phyloP scores from a whole-genome alignment of 1,140 invertebrate species.

The Triops longicaudatus region DNA sequence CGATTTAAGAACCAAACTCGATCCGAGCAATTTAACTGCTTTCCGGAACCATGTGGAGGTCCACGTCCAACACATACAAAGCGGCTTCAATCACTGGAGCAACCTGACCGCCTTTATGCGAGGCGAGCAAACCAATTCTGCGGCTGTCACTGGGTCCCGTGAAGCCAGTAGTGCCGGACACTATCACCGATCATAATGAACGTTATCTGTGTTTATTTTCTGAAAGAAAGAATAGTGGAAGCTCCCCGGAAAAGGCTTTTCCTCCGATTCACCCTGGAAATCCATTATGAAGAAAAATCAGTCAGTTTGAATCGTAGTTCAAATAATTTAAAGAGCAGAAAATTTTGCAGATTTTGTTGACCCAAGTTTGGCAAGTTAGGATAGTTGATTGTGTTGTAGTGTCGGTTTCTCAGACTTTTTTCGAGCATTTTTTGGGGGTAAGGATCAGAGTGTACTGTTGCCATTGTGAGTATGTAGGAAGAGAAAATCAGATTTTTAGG shows the following conservation, averaged over 20 bases:
- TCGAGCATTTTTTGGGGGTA: not conserved
- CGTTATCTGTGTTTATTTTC: not conserved
- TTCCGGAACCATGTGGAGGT: conserved; percentile 88
- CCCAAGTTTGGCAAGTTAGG: not conserved
- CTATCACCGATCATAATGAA: conserved; percentile 8
- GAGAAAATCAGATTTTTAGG: not conserved
- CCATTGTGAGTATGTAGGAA: not conserved
- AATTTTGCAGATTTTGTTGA: not conserved
- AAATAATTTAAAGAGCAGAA: not conserved
- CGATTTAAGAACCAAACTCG: conserved; percentile 72
- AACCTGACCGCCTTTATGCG: conserved; percentile 37
- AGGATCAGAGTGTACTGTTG: not conserved
- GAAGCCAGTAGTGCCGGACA: not conserved
- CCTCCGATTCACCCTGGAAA: not conserved
- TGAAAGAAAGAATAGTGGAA: not conserved
- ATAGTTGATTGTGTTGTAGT: not conserved
- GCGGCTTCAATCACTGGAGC: conserved; percentile 60
- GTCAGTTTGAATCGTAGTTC: conserved; percentile 5
- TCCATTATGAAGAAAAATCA: not conserved
- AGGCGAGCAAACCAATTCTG: not conserved
- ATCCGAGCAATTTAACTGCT: conserved; percentile 63
- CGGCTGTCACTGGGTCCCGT: not conserved
- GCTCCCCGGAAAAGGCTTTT: not conserved
- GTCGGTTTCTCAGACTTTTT: not conserved
- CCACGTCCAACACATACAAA: conserved; percentile 85